These are phyloP conservation scores for Ciconia stormi DNA, from an alignment of 2,113 vertebrate genomes.

Conservation along the genomic window DNA sequence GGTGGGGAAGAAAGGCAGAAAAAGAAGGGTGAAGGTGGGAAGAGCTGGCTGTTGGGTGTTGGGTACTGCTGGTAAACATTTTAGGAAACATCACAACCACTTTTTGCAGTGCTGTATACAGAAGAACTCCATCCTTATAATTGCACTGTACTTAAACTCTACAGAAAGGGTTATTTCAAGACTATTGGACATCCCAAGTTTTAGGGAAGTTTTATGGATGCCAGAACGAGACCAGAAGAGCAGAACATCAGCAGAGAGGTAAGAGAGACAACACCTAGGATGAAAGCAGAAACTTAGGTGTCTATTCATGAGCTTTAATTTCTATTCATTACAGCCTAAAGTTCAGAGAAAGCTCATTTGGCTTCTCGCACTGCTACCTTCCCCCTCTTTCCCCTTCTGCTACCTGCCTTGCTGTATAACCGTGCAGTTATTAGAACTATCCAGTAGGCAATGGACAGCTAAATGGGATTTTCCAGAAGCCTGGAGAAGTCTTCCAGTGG, in stretches of 20 bases:
- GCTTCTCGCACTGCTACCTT: background rate
- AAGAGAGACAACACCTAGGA: background rate
- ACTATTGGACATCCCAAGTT: background rate
- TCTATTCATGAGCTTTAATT: background rate
- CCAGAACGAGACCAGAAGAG: background rate
- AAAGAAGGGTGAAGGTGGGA: background rate
- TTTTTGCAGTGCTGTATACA: background rate
- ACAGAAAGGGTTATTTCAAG: background rate
- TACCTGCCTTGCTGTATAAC: background rate
- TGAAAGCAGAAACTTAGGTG: background rate
- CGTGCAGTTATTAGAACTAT: background rate
- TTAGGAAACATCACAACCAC: background rate
- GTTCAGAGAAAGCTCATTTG: background rate
- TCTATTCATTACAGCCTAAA: background rate
- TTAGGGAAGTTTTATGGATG: background rate
- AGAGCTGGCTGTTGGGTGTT: background rate
- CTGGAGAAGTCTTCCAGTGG: slow-evolving; percentile 2
- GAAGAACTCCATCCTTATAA: background rate
- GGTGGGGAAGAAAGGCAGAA: background rate
- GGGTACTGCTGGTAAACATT: background rate
- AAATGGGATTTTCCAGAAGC: slow-evolving; percentile 47
- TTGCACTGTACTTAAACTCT: background rate
- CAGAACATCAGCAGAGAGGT: background rate
- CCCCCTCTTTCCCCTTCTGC: background rate
- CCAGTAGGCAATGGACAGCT: background rate